Base-by-base conservation (phyloP, 1,140 invertebrate species). In the Himalopsyche phryganea region DNA sequence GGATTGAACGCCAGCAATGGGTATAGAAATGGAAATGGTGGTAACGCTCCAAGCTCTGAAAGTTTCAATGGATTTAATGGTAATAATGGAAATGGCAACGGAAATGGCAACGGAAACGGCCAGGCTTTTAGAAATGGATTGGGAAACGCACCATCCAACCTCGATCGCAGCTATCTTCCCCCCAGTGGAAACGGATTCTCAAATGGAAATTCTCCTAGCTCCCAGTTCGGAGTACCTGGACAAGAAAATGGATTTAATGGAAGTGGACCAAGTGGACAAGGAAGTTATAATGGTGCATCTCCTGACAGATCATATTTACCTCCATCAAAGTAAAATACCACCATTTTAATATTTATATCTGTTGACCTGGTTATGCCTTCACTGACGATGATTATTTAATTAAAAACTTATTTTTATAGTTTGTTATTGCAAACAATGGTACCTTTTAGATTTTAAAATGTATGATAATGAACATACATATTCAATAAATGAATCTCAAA, bases 31-130 rank as follows among this genome's bases (percentile, higher is more conserved):
- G 50, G 50, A 6, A 54, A 54, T 14, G 20, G 6, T 23, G 50
- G 19, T 18, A n/a, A 10, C 20, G n/a, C 33, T 18, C 48, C 36
- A 41, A 19, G 41, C 19, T 9, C 19, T 14, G 19, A 13, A 19
- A 2, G 2, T 15, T 15, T 35, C 18, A 38, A 33, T 50, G 32
- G 17, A 38, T 19, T 10, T 19, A 50, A 50, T 10, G 13, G 33
- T 10, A 49, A 28, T n/a, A n/a, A n/a, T n/a, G n/a, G n/a, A n/a
- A n/a, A n/a, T n/a, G n/a, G n/a, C 9, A 28, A 28, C 19, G 36
- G 36, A 6, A 40, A 51, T 40, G 35, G 50, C 5, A 51, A 59
- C 20, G 57, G 49, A 36, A 59, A 59, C 23, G 41, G 49, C 9
- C 11, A 56, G 6, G 47, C 6, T 6, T 28, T 28, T 17, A 44